Evolutionary conservation across 2,797 vertebrate genomes (phyloP), one percentile per base, ranked within the genome.

Genomic region (Pseudomugil gertrudae): DNA sequence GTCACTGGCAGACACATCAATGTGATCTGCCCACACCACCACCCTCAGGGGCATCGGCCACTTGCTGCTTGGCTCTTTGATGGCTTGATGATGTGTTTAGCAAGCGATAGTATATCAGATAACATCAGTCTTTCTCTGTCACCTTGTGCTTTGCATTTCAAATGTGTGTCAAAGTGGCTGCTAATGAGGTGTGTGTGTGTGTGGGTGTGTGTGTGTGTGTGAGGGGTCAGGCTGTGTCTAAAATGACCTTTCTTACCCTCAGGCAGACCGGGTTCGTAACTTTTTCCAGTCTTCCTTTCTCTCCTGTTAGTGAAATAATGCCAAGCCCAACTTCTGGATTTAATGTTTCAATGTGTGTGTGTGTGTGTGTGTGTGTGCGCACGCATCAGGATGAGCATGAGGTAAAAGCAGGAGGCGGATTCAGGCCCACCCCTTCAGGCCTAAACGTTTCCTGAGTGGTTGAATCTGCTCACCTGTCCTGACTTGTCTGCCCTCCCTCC

Each of bases 71-170:
- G 13, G 60, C 65, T 4, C 89, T 90, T 92, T 92, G 88, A 93
- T 90, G 89, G 80, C 57, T 68, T 47, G 24, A 59, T 79, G 84
- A 89, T 88, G 86, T 88, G 84, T 88, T 86, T 87, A 84, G 84
- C 80, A n/a, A 76, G 84, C 27, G 82, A 84, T 84, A 84, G 74
- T 33, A 47, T 91, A 90, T 94, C 91, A 88, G 86, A 88, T 90
- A 86, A 85, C 86, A 57, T 66, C 66, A 80, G 77, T 81, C 80
- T 84, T 74, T 82, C 87, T 85, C 80, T 87, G 62, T 86, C 85
- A 85, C 80, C 80, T 73, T 79, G 72, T 69, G 80, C 63, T 90
- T 90, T 87, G 90, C 87, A 86, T 91, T 90, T 91, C 80, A 92
- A 89, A 92, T 91, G 70, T 85, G 74, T 76, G 78, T 81, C 83